Evolutionary conservation across 2,888 invertebrate species (phyloP).

Genomic region (Erebia aethiops): DNA sequence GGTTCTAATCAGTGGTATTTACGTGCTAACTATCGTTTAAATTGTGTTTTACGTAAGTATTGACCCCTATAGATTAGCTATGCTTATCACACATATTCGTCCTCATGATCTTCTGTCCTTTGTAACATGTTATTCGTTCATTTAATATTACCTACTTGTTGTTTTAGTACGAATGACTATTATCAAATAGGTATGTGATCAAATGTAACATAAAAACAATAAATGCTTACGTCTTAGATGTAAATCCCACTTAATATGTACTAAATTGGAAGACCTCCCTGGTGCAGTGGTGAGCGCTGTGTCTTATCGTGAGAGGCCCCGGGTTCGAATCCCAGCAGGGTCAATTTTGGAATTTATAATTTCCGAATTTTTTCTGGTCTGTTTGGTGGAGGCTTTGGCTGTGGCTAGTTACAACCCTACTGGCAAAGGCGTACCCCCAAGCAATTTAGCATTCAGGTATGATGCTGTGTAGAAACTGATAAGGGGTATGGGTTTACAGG

Average conservation of each 20-base stretch:
- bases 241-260: too few relatives aligned
- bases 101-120: neutral
- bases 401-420: too few relatives aligned
- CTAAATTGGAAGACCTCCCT: too few relatives aligned
- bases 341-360: neutral
- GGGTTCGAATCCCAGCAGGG: neutral
- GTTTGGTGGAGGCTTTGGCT: neutral
- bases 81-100: slow-evolving; percentile 36
- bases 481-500: too few relatives aligned
- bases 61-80: slow-evolving; percentile 44
- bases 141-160: slow-evolving; percentile 5
- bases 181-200: too few relatives aligned
- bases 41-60: slow-evolving; percentile 52
- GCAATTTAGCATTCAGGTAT: too few relatives aligned
- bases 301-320: neutral
- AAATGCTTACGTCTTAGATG: neutral
- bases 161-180: neutral
- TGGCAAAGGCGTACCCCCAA: too few relatives aligned
- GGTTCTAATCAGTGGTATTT: slow-evolving; percentile 65
- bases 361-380: neutral
- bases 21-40: slow-evolving; percentile 57
- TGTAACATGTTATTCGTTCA: neutral
- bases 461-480: too few relatives aligned
- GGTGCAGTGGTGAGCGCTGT: too few relatives aligned
- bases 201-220: slow-evolving; percentile 1